A percentile compares a stretch with the other conserved stretches of the same genome.
phyloP scores from a whole-genome alignment of 1,140 invertebrate genomes.

The Prorops nasuta region DNA sequence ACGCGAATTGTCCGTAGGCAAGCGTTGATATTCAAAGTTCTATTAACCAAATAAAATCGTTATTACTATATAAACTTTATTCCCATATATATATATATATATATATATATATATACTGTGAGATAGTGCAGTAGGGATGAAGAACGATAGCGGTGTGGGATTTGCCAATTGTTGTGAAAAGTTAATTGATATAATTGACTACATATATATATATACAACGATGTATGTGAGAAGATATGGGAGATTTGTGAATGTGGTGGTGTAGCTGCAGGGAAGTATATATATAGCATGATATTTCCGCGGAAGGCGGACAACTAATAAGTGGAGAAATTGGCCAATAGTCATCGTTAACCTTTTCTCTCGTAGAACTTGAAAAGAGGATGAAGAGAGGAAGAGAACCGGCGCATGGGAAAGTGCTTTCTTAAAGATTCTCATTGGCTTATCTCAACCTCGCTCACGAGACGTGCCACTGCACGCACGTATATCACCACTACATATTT shows the following conservation, averaged over 20 bases:
- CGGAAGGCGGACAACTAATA: no score
- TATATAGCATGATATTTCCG: no score
- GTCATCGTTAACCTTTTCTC: constrained; percentile 31
- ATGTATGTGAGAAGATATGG: no score
- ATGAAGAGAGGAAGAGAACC: constrained; percentile 10
- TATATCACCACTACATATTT: not conserved
- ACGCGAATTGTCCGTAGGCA: no score
- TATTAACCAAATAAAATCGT: no score
- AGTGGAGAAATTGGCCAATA: not conserved
- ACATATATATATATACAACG: not conserved
- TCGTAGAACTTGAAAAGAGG: not conserved
- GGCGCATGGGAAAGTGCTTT: constrained; percentile 38
- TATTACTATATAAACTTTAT: no score
- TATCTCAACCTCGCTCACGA: not conserved
- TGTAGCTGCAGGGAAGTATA: no score
- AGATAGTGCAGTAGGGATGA: no score
- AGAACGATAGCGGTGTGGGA: not conserved
- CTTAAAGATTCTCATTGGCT: constrained; percentile 32
- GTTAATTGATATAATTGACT: not conserved
- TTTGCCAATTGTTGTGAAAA: not conserved
- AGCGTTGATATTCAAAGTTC: no score
- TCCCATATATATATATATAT: no score
- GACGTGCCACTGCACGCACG: not conserved
- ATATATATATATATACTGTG: no score
- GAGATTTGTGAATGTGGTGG: not conserved